Conservation (phyloP, 2,888 invertebrate genomes). For the Xestoiulus laeticollis region DNA sequence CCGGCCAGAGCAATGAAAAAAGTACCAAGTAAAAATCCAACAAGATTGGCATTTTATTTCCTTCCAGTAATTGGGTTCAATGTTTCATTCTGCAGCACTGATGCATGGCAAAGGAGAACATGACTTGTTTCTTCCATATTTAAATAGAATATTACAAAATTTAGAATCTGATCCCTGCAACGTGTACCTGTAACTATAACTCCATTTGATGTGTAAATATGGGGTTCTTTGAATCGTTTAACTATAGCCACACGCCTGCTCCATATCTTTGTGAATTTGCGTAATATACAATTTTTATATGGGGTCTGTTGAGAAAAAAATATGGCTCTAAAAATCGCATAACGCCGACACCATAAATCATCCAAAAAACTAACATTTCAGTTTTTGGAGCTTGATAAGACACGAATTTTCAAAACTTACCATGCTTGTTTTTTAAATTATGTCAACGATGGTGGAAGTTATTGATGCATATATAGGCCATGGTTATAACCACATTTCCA, state of each 20-base stretch:
- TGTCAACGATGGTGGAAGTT: background rate
- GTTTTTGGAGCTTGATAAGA: slow-evolving; percentile 7
- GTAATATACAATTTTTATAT: background rate
- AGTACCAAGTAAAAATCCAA: background rate
- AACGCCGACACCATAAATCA: background rate
- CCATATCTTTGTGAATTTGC: background rate
- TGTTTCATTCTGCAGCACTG: background rate
- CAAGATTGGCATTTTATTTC: background rate
- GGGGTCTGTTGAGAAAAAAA: background rate
- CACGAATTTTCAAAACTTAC: background rate
- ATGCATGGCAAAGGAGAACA: background rate
- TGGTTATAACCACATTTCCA: background rate
- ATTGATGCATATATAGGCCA: background rate
- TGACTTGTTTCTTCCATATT: background rate
- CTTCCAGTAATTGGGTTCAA: background rate
- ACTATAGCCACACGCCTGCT: background rate
- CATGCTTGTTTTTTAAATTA: background rate
- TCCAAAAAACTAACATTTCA: slow-evolving; percentile 13
- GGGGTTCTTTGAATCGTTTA: too few species aligned
- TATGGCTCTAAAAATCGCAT: background rate
- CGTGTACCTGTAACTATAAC: too few species aligned
- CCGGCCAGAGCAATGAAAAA: background rate
- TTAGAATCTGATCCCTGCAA: too few species aligned
- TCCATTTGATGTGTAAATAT: too few species aligned
- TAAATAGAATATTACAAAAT: too few species aligned